Evolutionary conservation across 2,888 invertebrate genomes (phyloP).

Genomic region (Vesta saturnalis): DNA sequence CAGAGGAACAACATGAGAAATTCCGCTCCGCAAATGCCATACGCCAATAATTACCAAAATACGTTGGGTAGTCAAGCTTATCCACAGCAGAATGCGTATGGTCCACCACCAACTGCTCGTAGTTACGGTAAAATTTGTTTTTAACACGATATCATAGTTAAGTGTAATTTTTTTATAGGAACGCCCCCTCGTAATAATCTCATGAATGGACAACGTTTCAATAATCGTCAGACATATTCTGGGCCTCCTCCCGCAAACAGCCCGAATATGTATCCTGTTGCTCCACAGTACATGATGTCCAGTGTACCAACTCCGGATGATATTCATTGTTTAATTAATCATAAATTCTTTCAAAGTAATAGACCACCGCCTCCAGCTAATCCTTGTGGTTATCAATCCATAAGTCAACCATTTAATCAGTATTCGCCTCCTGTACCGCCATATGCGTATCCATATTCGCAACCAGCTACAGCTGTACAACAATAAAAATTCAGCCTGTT

Average conservation of each 20-base stretch:
- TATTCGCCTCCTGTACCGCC: conserved; percentile 76
- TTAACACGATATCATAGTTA: neutral
- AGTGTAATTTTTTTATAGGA: conserved; percentile 13
- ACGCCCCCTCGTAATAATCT: conserved; percentile 48
- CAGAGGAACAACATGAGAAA: conserved; percentile 66
- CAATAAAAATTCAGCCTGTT: conserved; percentile 66
- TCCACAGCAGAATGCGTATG: conserved; percentile 30
- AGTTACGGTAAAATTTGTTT: conserved; percentile 46
- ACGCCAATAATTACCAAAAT: conserved; percentile 33
- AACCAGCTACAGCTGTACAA: conserved; percentile 75
- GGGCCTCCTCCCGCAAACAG: conserved; percentile 53
- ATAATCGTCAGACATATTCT: conserved; percentile 53
- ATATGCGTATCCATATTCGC: conserved; percentile 68
- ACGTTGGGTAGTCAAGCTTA: conserved; percentile 24
- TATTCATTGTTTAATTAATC: conserved; percentile 69
- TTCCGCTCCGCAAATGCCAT: conserved; percentile 22
- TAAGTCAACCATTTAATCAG: conserved; percentile 74
- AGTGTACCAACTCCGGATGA: conserved; percentile 55
- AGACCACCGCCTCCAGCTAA: conserved; percentile 66
- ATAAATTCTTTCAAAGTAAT: conserved; percentile 79
- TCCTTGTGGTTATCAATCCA: conserved; percentile 69
- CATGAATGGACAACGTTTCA: conserved; percentile 32
- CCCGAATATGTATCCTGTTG: conserved; percentile 57
- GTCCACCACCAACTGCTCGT: conserved; percentile 44
- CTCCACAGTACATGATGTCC: conserved; percentile 65